Evolutionary conservation across 2,888 invertebrate genomes (phyloP), one percentile per base, ranked within the genome.

Genomic region (Rosalia funebris): DNA sequence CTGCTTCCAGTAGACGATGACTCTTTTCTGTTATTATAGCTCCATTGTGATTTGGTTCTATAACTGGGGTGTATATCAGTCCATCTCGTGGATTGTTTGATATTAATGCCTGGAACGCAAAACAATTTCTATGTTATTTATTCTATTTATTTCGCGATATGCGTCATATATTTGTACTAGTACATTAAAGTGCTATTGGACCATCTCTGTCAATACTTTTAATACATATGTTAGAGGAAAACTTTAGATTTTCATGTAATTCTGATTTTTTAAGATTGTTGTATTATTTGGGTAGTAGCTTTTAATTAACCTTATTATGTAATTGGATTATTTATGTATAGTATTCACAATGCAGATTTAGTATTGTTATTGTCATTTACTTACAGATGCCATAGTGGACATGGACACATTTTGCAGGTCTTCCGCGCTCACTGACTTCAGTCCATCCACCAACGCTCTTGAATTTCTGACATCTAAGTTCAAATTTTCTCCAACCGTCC

Each of bases 1-100:
- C 72, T n/a, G 58, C 55, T 20, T 54, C 42, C 34, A 72, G 47
- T 7, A 61, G 17, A 45, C 65, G 53, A 16, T 72, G 64, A 50
- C 72, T 72, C 44, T 64, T 63, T 10, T 50, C 57, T 2, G 53
- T 60, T 14, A 70, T 60, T 4, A 72, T 60, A 5, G 70, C 70
- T 11, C 59, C 68, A 10, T 63, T 56, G 19, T 70, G 71, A 25
- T 63, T 58, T 1, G 71, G 70, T 57, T 72, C 72, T 7, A 61
- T 61, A 0, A 70, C 71, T 11, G 71, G 72, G 7, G 65, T 64
- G 17, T 66, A 66, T 11, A 64, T 47, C 9, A 70, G 34, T 17
- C 71, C 69, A 11, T 62, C 67, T 16, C 70, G 44, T 2, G 66
- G 62, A 60, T 66, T 57, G 7, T 12, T 12, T 14, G 62, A 9